Conservation (phyloP, 2,888 invertebrate genomes). For the Ctenicera cuprea region DNA sequence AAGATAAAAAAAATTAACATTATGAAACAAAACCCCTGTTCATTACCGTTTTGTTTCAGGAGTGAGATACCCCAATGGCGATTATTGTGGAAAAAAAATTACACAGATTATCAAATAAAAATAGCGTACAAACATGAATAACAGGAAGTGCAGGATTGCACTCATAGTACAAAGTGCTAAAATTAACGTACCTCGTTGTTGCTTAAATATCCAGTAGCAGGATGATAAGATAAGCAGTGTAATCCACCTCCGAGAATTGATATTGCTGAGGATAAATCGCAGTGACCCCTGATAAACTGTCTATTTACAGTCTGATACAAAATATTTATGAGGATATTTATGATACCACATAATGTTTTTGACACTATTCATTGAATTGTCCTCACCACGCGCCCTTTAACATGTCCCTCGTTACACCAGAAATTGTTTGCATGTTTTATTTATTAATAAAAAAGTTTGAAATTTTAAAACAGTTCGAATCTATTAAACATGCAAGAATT, state of each 20-base stretch:
- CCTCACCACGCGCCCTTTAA: not conserved
- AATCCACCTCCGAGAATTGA: slow-evolving; percentile 49
- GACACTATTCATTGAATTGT: not conserved
- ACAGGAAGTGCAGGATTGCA: slow-evolving; percentile 1
- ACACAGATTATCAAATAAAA: not conserved
- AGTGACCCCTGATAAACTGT: slow-evolving; percentile 31
- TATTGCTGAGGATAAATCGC: slow-evolving; percentile 44
- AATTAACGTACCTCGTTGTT: slow-evolving; percentile 37
- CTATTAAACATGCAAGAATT: not conserved
- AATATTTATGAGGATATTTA: slow-evolving; percentile 11
- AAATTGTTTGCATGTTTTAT: too few relatives aligned
- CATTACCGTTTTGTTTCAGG: too few relatives aligned
- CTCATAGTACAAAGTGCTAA: slow-evolving; percentile 10
- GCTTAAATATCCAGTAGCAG: slow-evolving; percentile 49
- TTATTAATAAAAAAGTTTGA: too few relatives aligned
- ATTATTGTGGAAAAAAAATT: too few relatives aligned
- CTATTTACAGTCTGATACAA: slow-evolving; percentile 31
- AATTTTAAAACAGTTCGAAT: not conserved
- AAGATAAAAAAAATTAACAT: too few relatives aligned
- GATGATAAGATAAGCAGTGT: slow-evolving; percentile 56
- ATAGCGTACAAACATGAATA: too few relatives aligned
- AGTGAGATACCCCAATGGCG: too few relatives aligned
- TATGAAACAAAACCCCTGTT: too few relatives aligned
- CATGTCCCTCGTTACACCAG: not conserved
- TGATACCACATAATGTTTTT: slow-evolving; percentile 16